A percentile compares a stretch with the other conserved stretches of the same genome.
Conservation (phyloP, 2,888 invertebrate species). For the Euphydryas editha region DNA sequence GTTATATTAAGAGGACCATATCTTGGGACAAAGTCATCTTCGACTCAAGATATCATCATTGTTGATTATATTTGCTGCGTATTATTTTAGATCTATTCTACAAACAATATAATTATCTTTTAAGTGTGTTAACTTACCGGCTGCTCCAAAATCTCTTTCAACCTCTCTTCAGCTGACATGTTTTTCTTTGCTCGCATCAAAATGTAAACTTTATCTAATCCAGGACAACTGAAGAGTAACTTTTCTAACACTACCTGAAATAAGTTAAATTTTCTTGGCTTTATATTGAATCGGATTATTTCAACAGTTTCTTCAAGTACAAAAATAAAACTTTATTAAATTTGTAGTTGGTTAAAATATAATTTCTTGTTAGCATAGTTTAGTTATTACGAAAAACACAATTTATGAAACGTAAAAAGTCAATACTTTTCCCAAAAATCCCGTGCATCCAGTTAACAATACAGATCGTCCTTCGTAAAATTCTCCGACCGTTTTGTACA, state of each 20-base stretch:
- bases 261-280: not conserved
- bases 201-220: conserved; percentile 43
- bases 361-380: too few relatives aligned
- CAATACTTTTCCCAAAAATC: conserved; percentile 53
- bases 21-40: too few relatives aligned
- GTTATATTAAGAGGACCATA: too few relatives aligned
- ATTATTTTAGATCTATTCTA: too few relatives aligned
- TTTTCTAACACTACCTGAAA: conserved; percentile 49
- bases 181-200: conserved; percentile 43
- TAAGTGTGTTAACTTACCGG: conserved; percentile 13
- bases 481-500: conserved; percentile 41
- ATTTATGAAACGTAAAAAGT: not conserved
- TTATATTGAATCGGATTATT: too few relatives aligned
- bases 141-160: conserved; percentile 40
- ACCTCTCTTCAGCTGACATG: conserved; percentile 35
- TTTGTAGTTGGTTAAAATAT: too few relatives aligned
- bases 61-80: too few relatives aligned
- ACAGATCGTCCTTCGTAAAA: conserved; percentile 54
- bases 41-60: too few relatives aligned
- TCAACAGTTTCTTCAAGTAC: too few relatives aligned
- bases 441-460: conserved; percentile 55
- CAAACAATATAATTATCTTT: too few relatives aligned
- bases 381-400: too few relatives aligned
- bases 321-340: too few relatives aligned
- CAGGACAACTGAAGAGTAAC: conserved; percentile 46